These are phyloP conservation scores for Oxyteleia sp. DNA, from an alignment of 2,888 invertebrate genomes.

Conservation along the genomic window DNA sequence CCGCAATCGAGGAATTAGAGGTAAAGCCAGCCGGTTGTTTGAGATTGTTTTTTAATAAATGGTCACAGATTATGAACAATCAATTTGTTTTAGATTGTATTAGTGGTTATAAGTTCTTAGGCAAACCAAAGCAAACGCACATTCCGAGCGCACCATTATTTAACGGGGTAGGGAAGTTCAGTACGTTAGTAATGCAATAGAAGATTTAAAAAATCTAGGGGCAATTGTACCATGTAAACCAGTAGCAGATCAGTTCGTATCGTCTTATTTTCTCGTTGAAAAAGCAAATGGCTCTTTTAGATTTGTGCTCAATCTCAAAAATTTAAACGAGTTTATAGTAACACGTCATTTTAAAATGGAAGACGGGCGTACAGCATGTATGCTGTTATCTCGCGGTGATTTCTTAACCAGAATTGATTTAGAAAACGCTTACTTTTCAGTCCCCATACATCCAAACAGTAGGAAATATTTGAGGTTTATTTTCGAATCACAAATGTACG, in stretches of 20 bases:
- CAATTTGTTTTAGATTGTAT: too few species aligned
- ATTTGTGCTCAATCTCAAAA: constrained; percentile 44
- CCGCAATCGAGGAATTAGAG: too few species aligned
- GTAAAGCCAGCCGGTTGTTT: too few species aligned
- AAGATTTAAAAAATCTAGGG: background rate
- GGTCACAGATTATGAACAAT: too few species aligned
- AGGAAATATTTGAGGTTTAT: constrained; percentile 31
- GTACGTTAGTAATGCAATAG: constrained; percentile 13
- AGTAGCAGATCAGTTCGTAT: background rate
- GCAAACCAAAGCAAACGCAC: too few species aligned
- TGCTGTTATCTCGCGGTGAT: background rate
- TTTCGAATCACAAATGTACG: too few species aligned
- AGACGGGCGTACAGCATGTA: constrained; percentile 8
- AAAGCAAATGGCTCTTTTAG: constrained; percentile 13
- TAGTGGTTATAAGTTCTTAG: too few species aligned
- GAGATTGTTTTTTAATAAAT: too few species aligned
- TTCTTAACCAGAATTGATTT: constrained; percentile 25
- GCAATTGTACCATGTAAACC: constrained; percentile 1
- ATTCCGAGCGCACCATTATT: too few species aligned
- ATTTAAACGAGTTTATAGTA: constrained; percentile 16
- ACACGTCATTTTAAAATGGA: constrained; percentile 33
- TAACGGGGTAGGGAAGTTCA: too few species aligned
- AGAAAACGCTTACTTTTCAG: too few species aligned
- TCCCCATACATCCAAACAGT: constrained; percentile 12
- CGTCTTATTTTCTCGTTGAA: background rate